These are phyloP conservation scores for Phylloscopus trochiloides DNA, from an alignment of 2,113 vertebrate genomes.

Conservation along the genomic window DNA sequence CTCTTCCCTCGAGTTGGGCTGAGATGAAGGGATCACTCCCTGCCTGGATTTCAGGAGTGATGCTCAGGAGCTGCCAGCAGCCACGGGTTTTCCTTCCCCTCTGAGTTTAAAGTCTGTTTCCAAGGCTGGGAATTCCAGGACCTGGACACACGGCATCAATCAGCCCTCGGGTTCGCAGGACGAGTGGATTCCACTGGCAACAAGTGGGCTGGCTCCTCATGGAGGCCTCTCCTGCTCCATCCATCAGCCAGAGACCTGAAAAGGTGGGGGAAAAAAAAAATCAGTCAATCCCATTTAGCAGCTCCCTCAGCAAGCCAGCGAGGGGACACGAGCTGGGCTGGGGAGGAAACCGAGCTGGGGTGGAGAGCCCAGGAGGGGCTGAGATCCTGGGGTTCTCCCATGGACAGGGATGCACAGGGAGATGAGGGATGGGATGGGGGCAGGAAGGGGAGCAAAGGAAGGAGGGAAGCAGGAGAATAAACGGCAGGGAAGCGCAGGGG, in stretches of 20 bases:
- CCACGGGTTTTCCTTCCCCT: background rate
- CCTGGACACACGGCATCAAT: background rate
- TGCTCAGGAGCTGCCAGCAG: background rate
- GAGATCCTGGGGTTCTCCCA: fast-evolving
- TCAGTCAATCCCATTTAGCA: background rate
- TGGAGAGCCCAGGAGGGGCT: background rate
- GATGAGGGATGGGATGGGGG: background rate
- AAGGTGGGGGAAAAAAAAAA: background rate
- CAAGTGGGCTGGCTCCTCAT: background rate
- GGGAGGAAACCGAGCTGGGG: background rate
- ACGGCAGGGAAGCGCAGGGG: background rate
- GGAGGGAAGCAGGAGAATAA: background rate
- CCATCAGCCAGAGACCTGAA: background rate
- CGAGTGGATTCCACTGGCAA: background rate
- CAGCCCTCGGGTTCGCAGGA: background rate
- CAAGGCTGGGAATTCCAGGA: background rate
- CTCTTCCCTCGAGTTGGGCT: background rate
- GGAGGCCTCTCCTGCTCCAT: background rate
- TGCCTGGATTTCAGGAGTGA: background rate
- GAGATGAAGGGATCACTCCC: background rate
- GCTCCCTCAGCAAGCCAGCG: fast-evolving
- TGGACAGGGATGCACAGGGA: fast-evolving
- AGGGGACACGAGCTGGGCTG: fast-evolving
- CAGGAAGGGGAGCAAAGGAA: background rate
- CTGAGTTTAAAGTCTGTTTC: background rate